These are phyloP conservation scores for Sitta carolinensis DNA, from an alignment of 2,797 vertebrate species.

Conservation along the genomic window DNA sequence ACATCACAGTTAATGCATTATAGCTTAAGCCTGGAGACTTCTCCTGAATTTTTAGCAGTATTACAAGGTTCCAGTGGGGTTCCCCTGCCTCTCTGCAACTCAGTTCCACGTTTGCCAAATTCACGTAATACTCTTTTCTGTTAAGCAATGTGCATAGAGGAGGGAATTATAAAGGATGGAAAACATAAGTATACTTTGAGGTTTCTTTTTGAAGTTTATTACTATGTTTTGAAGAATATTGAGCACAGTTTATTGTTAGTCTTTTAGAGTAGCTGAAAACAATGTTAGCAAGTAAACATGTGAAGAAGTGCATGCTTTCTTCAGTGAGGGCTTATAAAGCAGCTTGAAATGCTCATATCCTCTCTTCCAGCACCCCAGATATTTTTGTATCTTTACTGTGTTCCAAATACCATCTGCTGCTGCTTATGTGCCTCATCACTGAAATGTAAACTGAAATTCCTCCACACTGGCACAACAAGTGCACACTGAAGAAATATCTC, in stretches of 20 bases:
- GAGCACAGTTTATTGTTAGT: neutral
- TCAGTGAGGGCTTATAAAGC: neutral
- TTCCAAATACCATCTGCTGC: conserved; percentile 52
- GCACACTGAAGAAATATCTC: neutral
- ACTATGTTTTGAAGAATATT: neutral
- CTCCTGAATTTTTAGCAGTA: neutral
- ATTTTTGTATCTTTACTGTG: neutral
- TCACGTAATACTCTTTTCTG: neutral
- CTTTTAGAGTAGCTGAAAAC: neutral
- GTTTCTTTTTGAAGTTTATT: neutral
- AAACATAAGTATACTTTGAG: neutral
- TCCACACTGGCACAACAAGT: neutral
- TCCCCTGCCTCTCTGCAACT: neutral
- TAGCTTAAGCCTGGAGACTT: neutral
- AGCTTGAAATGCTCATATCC: neutral
- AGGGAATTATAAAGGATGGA: neutral
- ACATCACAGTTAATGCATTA: neutral
- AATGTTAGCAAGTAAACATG: neutral
- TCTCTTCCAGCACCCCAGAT: conserved; percentile 39
- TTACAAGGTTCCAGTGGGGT: neutral
- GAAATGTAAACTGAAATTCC: conserved; percentile 53
- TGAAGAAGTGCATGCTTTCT: neutral
- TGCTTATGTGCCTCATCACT: conserved; percentile 23
- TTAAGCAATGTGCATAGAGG: neutral
- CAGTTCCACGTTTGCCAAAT: neutral